These are phyloP conservation scores for Yponomeuta sedellus DNA, from an alignment of 2,888 invertebrate species.

Conservation along the genomic window DNA sequence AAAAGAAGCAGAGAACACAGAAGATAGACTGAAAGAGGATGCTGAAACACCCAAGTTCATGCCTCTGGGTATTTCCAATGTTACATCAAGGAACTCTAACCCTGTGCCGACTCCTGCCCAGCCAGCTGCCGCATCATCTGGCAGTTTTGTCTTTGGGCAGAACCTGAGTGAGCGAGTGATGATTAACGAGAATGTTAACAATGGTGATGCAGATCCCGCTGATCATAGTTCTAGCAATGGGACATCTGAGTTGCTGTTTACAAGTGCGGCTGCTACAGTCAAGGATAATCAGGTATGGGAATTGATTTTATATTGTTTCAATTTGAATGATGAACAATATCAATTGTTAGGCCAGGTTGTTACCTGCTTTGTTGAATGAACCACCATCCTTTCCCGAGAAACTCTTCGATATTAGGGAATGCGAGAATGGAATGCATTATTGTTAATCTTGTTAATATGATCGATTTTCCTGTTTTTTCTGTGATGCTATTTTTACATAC, in stretches of 20 bases:
- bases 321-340: neutral
- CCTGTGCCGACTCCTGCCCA: conserved; percentile 68
- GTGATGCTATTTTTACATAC: too few species aligned
- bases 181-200: conserved; percentile 75
- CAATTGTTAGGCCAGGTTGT: too few species aligned
- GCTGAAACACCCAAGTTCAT: conserved; percentile 67
- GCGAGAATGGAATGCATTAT: too few species aligned
- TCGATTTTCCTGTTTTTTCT: too few species aligned
- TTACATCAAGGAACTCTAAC: conserved; percentile 53
- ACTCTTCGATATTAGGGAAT: too few species aligned
- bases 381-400: too few species aligned
- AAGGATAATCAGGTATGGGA: conserved; percentile 57
- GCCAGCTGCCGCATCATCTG: conserved; percentile 60
- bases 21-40: conserved; percentile 43
- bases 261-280: conserved; percentile 80
- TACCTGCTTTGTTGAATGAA: too few species aligned
- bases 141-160: conserved; percentile 92
- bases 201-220: conserved; percentile 51
- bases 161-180: conserved; percentile 91
- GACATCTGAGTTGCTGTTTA: conserved; percentile 83
- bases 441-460: too few species aligned
- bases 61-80: conserved; percentile 56
- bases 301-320: neutral
- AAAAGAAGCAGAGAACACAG: conserved; percentile 24
- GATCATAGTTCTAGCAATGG: conserved; percentile 74